These are phyloP conservation scores for Pentamera pediparva DNA, from an alignment of 53 echinoderm and acorn worm genomes.

Conservation along the genomic window DNA sequence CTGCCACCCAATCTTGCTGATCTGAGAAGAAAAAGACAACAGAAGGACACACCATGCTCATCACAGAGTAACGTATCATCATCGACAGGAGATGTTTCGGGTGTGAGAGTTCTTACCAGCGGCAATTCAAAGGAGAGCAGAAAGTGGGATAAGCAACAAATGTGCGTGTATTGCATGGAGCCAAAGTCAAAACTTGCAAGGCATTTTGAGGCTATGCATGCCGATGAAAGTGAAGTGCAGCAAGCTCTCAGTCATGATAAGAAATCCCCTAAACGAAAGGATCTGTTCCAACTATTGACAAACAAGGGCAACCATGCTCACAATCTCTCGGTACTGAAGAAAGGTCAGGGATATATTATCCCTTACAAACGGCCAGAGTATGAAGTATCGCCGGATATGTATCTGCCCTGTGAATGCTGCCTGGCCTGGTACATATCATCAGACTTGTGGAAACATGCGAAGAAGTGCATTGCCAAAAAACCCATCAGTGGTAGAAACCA, in stretches of 20 bases:
- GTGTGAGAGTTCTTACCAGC: slow-evolving; percentile 9
- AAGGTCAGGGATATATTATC: slow-evolving; percentile 31
- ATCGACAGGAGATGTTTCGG: no score
- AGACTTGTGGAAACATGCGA: slow-evolving; percentile 22
- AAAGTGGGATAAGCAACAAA: slow-evolving; percentile 45
- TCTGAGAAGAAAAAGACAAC: no score
- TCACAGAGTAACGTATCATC: no score
- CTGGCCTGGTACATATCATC: neutral
- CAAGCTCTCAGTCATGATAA: slow-evolving; percentile 28
- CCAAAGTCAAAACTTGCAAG: slow-evolving; percentile 37
- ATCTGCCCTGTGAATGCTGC: slow-evolving; percentile 7
- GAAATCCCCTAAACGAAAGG: slow-evolving; percentile 17
- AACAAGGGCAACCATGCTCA: slow-evolving; percentile 54
- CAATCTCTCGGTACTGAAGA: slow-evolving; percentile 42
- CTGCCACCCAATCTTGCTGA: no score
- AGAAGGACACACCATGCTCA: no score
- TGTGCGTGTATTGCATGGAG: slow-evolving; percentile 33
- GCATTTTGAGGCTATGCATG: slow-evolving; percentile 37
- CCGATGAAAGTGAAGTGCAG: slow-evolving; percentile 36
- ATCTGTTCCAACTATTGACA: slow-evolving; percentile 25
- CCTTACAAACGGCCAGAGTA: slow-evolving; percentile 34
- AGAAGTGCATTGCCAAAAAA: no score
- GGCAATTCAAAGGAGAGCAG: slow-evolving; percentile 1
- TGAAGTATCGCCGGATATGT: neutral
- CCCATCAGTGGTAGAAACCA: neutral